Percentiles rank a stretch among this genome's conserved stretches.
These are phyloP conservation scores for Microtus oregoni DNA, from an alignment of 2,113 vertebrate genomes.

Conservation along the genomic window DNA sequence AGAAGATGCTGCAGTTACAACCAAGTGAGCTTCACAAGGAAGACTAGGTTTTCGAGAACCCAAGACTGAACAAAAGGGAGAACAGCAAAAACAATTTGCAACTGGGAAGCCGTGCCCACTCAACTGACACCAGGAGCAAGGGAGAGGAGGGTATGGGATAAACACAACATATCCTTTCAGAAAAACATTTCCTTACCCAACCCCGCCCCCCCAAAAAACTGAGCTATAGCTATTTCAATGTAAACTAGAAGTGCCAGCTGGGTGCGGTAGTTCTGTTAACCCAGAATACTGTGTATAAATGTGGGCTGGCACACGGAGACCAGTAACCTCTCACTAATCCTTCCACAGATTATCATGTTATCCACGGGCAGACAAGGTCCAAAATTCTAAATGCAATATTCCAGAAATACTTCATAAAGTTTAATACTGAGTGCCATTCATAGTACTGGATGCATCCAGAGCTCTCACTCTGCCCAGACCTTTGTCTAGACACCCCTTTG, in stretches of 20 bases:
- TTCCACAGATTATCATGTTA: neutral
- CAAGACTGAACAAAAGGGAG: neutral
- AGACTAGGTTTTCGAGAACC: neutral
- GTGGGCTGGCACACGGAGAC: neutral
- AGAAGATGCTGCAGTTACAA: neutral
- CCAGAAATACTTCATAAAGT: neutral
- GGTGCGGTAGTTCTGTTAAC: neutral
- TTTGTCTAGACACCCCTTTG: neutral
- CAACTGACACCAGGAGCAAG: neutral
- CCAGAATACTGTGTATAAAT: neutral
- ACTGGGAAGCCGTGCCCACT: neutral
- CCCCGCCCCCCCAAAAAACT: neutral
- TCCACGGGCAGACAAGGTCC: neutral
- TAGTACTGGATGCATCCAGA: neutral
- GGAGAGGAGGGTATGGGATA: neutral
- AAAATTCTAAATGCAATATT: neutral
- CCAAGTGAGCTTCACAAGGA: neutral
- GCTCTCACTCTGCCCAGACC: neutral
- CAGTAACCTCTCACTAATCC: neutral
- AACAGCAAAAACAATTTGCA: neutral
- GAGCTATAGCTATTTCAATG: neutral
- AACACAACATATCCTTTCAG: neutral
- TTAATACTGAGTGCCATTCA: neutral
- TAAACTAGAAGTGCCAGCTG: neutral
- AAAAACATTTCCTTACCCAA: neutral